These are phyloP conservation scores for Plecturocebus donacophilus DNA, from an alignment of 2,113 vertebrate genomes.

Conservation along the genomic window DNA sequence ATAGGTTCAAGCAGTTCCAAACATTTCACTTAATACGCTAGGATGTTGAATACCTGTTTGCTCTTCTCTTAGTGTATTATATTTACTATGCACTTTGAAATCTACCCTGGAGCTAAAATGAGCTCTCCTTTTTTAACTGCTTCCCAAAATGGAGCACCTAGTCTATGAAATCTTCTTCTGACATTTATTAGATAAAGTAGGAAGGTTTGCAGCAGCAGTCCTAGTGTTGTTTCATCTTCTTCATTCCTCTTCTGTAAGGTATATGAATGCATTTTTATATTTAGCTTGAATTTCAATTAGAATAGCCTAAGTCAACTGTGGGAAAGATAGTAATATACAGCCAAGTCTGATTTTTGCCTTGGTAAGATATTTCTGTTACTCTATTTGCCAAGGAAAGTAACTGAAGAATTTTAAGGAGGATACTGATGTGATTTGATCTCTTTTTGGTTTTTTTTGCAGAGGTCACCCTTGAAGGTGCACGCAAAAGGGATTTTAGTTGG, in stretches of 20 bases:
- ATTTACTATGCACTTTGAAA: neutral
- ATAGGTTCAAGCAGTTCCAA: neutral
- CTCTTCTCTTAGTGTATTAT: neutral
- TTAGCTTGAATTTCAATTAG: conserved; percentile 45
- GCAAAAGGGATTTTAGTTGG: neutral
- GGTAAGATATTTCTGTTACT: conserved; percentile 45
- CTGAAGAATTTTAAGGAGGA: conserved; percentile 36
- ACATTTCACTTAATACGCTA: neutral
- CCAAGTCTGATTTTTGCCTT: conserved; percentile 36
- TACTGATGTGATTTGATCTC: neutral
- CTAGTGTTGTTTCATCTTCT: neutral
- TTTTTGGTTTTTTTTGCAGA: neutral
- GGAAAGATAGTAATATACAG: neutral
- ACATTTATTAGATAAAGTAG: neutral
- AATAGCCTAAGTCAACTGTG: neutral
- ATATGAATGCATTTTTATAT: neutral
- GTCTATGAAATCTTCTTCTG: neutral
- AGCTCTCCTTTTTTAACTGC: conserved; percentile 32
- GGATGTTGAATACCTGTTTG: neutral
- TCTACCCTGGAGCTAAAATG: neutral
- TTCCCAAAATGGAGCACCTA: neutral
- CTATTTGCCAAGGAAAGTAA: conserved; percentile 23
- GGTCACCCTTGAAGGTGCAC: neutral
- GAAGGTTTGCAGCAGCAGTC: neutral
- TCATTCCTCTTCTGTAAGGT: conserved; percentile 7